Evolutionary conservation across 2,888 invertebrate genomes (phyloP), one percentile per base, ranked within the genome.

Genomic region (Therioaphis trifolii): DNA sequence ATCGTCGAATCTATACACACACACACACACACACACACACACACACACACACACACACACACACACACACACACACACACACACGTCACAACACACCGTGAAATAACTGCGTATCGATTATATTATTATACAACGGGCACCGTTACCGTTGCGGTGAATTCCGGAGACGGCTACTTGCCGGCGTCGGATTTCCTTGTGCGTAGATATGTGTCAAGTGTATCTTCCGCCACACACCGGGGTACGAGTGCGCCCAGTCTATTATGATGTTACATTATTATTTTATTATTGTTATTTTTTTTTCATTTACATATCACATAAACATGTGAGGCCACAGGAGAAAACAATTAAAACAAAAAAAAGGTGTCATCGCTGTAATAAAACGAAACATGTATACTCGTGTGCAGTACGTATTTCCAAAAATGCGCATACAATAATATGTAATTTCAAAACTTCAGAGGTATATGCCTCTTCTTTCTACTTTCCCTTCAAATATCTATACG

Each of bases 21-120:
- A 18, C 55, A 24, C 12, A 55, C 61, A 61, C 40, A 11, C 43
- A 21, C 43, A 21, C 9, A 29, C 24, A 80, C 43, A 5, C 69
- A 43, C 14, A 18, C 69, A n/a, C 29, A 18, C 55, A 24, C 12
- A 55, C 61, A 61, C 40, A 11, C 43, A 21, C 43, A 21, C 9
- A 29, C n/a, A n/a, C n/a, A n/a, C n/a, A n/a, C n/a, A n/a, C n/a
- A n/a, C n/a, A 15, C 68, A n/a, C 27, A 18, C 68, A 24, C 11
- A 52, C 58, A 58, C 55, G 24, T 58, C 46, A 69, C 35, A 15
- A 29, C 27, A 80, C 46, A 52, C 66, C 66, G 35, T 78, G 24
- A 52, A 78, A 78, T 35, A 68, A 78, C 77, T 76, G n/a, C 18
- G 35, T 80, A 71, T 80, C 71, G 71, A 72, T 80, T 77, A 76